Percentiles rank a stretch among this genome's conserved stretches.
Conservation (phyloP, 1,140 invertebrate genomes). For the Trissolcus basalis region DNA sequence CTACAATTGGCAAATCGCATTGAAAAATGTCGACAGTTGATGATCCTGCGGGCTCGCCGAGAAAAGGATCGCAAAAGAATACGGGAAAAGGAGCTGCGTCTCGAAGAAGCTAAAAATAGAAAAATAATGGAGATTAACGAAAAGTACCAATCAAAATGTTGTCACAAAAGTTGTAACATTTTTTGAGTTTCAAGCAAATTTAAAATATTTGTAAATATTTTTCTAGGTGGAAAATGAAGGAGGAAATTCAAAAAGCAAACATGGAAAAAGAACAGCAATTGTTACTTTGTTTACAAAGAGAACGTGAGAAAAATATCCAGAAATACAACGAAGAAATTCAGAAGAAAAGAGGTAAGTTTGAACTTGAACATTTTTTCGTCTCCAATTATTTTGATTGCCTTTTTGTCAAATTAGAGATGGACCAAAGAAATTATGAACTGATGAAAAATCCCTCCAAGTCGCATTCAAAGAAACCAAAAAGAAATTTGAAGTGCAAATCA, state of each 20-base stretch:
- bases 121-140: constrained; percentile 17
- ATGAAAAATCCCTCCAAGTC: neutral
- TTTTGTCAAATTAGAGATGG: constrained; percentile 1
- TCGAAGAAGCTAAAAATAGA: constrained; percentile 14
- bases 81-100: constrained; percentile 11
- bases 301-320: constrained; percentile 60
- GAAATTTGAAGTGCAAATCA: neutral
- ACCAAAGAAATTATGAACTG: neutral
- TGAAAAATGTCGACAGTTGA: constrained; percentile 43
- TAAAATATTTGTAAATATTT: neutral
- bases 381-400: neutral
- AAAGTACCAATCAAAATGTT: constrained; percentile 4
- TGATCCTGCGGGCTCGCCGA: constrained; percentile 15
- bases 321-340: constrained; percentile 62
- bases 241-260: constrained; percentile 54
- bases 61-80: constrained; percentile 16
- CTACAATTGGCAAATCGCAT: constrained; percentile 24
- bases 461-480: neutral
- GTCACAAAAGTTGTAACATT: too few relatives aligned
- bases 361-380: neutral
- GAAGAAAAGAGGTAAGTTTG: constrained; percentile 50
- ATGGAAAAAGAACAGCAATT: constrained; percentile 60
- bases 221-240: constrained; percentile 62
- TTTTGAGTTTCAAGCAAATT: too few relatives aligned
- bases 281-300: constrained; percentile 27